Conservation (phyloP, 2,113 vertebrate genomes). For the Furnarius figulus region DNA sequence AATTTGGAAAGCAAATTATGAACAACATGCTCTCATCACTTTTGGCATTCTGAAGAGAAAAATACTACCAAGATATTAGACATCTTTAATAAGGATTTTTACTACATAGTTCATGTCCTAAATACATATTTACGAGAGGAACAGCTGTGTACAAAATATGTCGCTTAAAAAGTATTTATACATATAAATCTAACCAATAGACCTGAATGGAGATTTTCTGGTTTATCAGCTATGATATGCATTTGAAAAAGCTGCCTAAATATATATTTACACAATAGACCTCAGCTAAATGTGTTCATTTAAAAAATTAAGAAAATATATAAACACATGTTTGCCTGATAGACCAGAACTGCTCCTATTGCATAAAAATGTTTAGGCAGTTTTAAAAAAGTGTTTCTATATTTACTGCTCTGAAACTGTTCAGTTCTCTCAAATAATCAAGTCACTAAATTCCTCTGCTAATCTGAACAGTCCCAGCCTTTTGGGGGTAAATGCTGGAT, state of each 20-base stretch:
- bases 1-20: slow-evolving; percentile 53
- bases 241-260: slow-evolving; percentile 74
- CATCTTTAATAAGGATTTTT: slow-evolving; percentile 70
- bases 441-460: slow-evolving; percentile 2
- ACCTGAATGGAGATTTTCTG: slow-evolving; percentile 69
- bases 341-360: slow-evolving; percentile 59
- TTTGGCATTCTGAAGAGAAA: slow-evolving; percentile 64
- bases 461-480: slow-evolving; percentile 28
- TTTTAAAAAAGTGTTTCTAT: slow-evolving; percentile 55
- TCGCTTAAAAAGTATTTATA: slow-evolving; percentile 74
- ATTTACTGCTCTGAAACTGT: slow-evolving; percentile 43
- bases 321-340: slow-evolving; percentile 65
- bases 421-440: slow-evolving; percentile 6
- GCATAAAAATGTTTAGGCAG: slow-evolving; percentile 69
- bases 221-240: slow-evolving; percentile 73
- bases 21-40: slow-evolving; percentile 36
- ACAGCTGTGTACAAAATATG: slow-evolving; percentile 72
- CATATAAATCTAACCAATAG: slow-evolving; percentile 72
- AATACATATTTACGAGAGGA: slow-evolving; percentile 71
- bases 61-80: slow-evolving; percentile 65
- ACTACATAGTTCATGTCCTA: slow-evolving; percentile 69
- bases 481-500: neutral
- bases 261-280: slow-evolving; percentile 76
- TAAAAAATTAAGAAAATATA: slow-evolving; percentile 72
- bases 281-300: slow-evolving; percentile 72